Conservation (phyloP, 2,113 vertebrate species). For the Cyprinodon brontotheroides region DNA sequence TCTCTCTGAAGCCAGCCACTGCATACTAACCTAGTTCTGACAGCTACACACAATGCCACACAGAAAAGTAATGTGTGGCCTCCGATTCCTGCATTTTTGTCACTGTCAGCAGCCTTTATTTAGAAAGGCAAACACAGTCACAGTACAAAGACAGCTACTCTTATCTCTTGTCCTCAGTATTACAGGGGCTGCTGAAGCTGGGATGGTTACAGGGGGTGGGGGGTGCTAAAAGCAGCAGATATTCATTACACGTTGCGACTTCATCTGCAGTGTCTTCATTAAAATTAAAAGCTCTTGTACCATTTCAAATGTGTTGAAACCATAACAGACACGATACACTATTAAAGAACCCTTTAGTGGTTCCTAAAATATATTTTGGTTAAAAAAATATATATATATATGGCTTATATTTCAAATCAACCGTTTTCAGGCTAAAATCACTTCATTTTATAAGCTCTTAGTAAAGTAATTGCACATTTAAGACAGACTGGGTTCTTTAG, state of each 20-base stretch:
- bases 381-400: background rate
- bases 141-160: slow-evolving; percentile 65
- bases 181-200: slow-evolving; percentile 32
- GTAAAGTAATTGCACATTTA: background rate
- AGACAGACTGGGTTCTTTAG: background rate
- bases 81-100: slow-evolving; percentile 60
- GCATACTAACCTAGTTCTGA: slow-evolving; percentile 60
- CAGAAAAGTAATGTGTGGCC: slow-evolving; percentile 54
- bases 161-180: slow-evolving; percentile 50
- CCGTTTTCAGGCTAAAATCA: background rate
- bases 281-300: slow-evolving; percentile 1
- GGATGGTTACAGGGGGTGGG: slow-evolving; percentile 22
- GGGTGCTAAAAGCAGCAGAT: slow-evolving; percentile 37
- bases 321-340: background rate
- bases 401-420: background rate
- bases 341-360: background rate
- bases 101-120: slow-evolving; percentile 70
- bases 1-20: slow-evolving; percentile 34
- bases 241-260: slow-evolving; percentile 16
- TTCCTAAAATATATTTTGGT: background rate
- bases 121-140: slow-evolving; percentile 62
- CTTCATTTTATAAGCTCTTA: background rate
- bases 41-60: slow-evolving; percentile 35
- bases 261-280: slow-evolving; percentile 2
- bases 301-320: background rate